Conservation (phyloP, 2,888 invertebrate species). For the Diarsia mendica region DNA sequence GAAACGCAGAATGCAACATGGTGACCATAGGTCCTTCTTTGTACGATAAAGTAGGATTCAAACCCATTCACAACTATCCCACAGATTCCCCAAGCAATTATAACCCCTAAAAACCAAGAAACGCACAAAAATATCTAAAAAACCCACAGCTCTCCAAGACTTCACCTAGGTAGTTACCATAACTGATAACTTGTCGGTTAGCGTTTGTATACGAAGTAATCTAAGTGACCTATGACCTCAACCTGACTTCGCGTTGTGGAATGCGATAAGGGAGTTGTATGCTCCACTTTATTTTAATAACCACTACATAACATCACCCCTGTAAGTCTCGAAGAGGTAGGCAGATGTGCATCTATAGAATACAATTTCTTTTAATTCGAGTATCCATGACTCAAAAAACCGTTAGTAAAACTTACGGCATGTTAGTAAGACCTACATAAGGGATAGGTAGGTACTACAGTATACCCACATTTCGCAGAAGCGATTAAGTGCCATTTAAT, state of each 20-base stretch:
- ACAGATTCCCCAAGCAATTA: neutral
- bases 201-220: conserved; percentile 52
- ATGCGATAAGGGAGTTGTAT: conserved; percentile 50
- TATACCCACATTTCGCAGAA: neutral
- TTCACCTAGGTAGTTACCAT: neutral
- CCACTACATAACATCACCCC: neutral
- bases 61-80: too few species aligned
- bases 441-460: too few species aligned
- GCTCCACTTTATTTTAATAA: conserved; percentile 45
- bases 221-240: conserved; percentile 48
- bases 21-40: neutral
- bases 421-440: too few species aligned
- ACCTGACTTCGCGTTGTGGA: conserved; percentile 49
- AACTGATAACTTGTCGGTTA: conserved; percentile 38
- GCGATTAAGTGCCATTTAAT: neutral
- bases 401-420: too few species aligned
- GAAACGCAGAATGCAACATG: neutral
- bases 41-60: neutral
- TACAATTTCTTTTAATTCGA: too few species aligned
- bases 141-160: neutral
- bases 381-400: too few species aligned
- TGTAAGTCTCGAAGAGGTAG: neutral
- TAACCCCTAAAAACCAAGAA: neutral
- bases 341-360: neutral
- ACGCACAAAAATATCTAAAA: conserved; percentile 5